phyloP scores from a whole-genome alignment of 2,113 vertebrate genomes.

The Clarias gariepinus region DNA sequence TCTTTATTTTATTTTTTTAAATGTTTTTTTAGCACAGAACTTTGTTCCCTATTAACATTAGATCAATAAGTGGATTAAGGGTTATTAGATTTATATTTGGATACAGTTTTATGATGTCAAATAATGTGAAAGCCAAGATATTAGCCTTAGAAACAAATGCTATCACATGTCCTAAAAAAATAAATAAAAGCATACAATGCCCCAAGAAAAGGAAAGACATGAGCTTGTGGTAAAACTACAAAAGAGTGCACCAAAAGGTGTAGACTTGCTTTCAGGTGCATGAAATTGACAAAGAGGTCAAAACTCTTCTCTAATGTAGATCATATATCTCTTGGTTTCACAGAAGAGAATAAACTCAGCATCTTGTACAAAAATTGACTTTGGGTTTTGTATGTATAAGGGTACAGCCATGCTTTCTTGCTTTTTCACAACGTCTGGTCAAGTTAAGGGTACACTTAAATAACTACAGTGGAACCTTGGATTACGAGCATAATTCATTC shows the following conservation, averaged over 20 bases:
- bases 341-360: background rate
- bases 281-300: background rate
- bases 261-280: background rate
- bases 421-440: no score
- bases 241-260: background rate
- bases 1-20: no score
- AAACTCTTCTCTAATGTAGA: constrained; percentile 29
- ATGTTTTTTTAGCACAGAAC: background rate
- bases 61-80: background rate
- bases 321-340: constrained; percentile 25
- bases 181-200: background rate
- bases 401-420: background rate
- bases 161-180: background rate
- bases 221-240: constrained; percentile 9
- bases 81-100: background rate
- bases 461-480: no score
- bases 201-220: background rate
- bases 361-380: background rate
- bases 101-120: background rate
- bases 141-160: background rate
- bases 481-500: no score
- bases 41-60: background rate
- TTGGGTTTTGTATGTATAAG: background rate
- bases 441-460: background rate
- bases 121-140: background rate